phyloP scores from a whole-genome alignment of 2,113 vertebrate species.

The Ascaphus truei region DNA sequence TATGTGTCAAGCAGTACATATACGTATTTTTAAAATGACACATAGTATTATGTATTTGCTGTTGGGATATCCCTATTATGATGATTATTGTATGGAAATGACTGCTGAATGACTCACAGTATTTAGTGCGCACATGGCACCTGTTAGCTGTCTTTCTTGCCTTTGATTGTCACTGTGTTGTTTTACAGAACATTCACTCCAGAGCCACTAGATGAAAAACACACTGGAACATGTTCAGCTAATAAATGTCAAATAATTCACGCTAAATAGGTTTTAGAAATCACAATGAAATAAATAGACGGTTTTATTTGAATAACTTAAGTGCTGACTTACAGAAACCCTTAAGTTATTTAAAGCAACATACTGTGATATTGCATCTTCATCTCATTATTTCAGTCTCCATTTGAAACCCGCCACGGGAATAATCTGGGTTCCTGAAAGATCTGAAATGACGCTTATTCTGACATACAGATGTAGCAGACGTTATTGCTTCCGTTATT shows the following conservation, averaged over 20 bases:
- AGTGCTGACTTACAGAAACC: too few species aligned
- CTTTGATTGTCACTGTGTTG: conserved; percentile 28
- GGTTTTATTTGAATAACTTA: not conserved
- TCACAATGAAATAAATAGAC: not conserved
- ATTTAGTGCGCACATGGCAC: conserved; percentile 14
- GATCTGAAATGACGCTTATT: too few species aligned
- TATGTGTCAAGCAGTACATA: not conserved
- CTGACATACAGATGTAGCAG: too few species aligned
- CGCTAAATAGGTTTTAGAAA: not conserved
- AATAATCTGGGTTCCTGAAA: too few species aligned
- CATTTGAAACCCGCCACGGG: too few species aligned
- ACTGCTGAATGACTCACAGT: not conserved
- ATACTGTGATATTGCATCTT: too few species aligned
- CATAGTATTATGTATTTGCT: not conserved
- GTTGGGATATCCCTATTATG: conserved; percentile 10
- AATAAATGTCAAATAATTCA: conserved; percentile 28
- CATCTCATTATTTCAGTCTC: too few species aligned
- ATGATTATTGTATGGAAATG: not conserved
- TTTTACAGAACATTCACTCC: conserved; percentile 20
- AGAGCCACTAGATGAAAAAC: not conserved
- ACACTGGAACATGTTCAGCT: not conserved
- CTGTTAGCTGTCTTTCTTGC: conserved; percentile 1
- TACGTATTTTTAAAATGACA: not conserved
- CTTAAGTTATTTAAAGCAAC: too few species aligned
- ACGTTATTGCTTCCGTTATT: too few species aligned